Base-by-base conservation (phyloP, 2,888 invertebrate genomes). In the Ganaspis brasiliensis region DNA sequence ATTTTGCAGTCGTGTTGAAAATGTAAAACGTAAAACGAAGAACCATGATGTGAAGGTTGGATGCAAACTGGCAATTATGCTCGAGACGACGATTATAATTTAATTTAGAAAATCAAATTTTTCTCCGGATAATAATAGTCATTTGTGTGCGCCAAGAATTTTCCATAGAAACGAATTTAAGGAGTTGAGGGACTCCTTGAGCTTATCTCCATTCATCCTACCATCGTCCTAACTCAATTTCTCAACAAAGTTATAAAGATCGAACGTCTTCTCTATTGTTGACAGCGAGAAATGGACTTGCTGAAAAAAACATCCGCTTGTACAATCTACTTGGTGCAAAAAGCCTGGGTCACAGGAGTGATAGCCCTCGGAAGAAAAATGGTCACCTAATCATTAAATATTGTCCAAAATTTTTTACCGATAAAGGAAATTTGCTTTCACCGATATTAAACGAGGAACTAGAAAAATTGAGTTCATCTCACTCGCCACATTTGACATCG, bases 201-300 rank as follows among this genome's bases (percentile, higher is more conserved):
- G 67, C 26, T 67, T 67, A 3, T 49, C 67, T 49, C 26, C 5
- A 49, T 67, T 40, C 40, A 40, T 45, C 12, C 24, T 67, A 21
- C 63, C 24, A 6, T 67, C 67, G 40, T 40, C n/a, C 45, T 49
- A 67, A 67, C 45, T 67, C 45, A 26, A 67, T 67, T 67, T 45
- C 26, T 26, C 26, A 45, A 45, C 45, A 4, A 67, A 67, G 67
- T 49, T 67, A 67, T 67, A 45, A 67, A 49, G 67, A 67, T 49
- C 67, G 40, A 49, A 67, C 67, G 24, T 49, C 52, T 52, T 45
- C 67, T 67, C 45, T 21, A 26, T 67, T 45, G 24, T 67, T 67
- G 67, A 45, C 40, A 67, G 24, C 26, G n/a, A 49, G 16, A 45
- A 67, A 67, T 67, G 26, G n/a, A 67, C 40, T 67, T 67, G 21